These are phyloP conservation scores for Babylonia areolata DNA, from an alignment of 1,140 invertebrate species.

Conservation along the genomic window DNA sequence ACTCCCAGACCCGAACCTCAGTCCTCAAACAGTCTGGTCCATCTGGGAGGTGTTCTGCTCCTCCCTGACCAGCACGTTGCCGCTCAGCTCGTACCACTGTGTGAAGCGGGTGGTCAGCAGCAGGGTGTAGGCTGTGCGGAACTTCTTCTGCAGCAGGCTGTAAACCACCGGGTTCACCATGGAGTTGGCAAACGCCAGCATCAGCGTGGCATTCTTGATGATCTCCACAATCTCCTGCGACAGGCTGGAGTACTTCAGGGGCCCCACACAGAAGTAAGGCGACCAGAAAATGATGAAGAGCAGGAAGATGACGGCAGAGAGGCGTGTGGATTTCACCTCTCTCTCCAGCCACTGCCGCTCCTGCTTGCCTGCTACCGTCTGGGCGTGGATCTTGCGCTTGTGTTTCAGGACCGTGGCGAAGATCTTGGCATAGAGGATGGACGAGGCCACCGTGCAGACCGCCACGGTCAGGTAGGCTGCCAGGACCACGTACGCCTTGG, in stretches of 20 bases:
- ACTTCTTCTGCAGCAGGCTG: constrained; percentile 50
- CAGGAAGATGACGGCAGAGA: constrained; percentile 50
- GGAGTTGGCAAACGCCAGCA: constrained; percentile 52
- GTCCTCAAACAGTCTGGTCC: not conserved
- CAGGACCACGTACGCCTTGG: constrained; percentile 38
- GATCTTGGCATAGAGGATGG: constrained; percentile 46
- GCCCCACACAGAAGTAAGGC: constrained; percentile 49
- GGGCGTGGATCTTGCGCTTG: constrained; percentile 19
- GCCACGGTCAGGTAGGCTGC: constrained; percentile 38
- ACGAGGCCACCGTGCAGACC: constrained; percentile 34
- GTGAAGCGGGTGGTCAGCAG: not conserved
- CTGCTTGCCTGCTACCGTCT: not conserved
- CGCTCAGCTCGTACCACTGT: not conserved
- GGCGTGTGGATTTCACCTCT: constrained; percentile 48
- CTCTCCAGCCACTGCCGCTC: constrained; percentile 30
- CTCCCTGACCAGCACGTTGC: not conserved
- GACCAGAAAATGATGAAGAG: constrained; percentile 57
- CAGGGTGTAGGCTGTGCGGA: constrained; percentile 39
- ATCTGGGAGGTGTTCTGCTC: not conserved
- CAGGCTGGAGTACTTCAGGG: constrained; percentile 47
- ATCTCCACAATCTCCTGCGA: constrained; percentile 41
- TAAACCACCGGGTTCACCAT: constrained; percentile 56
- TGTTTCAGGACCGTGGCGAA: constrained; percentile 37
- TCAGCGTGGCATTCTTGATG: constrained; percentile 49
- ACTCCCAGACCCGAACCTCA: not conserved